A percentile compares a stretch with the other conserved stretches of the same genome.
phyloP scores from a whole-genome alignment of 2,113 vertebrate genomes.

The Uria lomvia region DNA sequence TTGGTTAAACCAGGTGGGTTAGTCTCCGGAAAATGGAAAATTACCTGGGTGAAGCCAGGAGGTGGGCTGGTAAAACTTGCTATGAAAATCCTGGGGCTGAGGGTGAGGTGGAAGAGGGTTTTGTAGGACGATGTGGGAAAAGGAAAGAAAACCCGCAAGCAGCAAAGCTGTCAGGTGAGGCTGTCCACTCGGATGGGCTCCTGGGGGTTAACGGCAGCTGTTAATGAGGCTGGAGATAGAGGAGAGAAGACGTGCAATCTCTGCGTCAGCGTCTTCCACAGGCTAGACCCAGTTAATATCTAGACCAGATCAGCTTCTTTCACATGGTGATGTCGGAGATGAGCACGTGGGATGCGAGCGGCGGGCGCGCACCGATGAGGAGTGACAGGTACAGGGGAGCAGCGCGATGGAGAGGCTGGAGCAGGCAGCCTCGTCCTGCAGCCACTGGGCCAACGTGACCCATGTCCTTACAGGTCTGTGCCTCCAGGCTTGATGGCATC shows the following conservation, averaged over 20 bases:
- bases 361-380: accelerated
- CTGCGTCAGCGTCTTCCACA: background rate
- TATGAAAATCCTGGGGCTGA: background rate
- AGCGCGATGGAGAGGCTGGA: background rate
- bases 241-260: background rate
- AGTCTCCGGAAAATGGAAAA: background rate
- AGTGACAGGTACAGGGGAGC: background rate
- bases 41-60: background rate
- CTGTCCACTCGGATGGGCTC: accelerated
- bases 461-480: background rate
- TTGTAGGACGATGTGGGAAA: background rate
- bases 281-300: background rate
- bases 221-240: background rate
- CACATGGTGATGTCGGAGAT: accelerated
- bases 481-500: background rate
- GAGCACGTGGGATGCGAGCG: accelerated
- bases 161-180: background rate
- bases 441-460: accelerated
- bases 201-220: accelerated
- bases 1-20: background rate
- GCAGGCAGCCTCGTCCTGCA: accelerated
- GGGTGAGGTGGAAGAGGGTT: background rate
- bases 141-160: accelerated
- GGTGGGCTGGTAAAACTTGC: background rate
- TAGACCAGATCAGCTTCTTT: background rate